Base-by-base conservation (phyloP, 2,797 vertebrate genomes). In the Megaceryle alcyon region DNA sequence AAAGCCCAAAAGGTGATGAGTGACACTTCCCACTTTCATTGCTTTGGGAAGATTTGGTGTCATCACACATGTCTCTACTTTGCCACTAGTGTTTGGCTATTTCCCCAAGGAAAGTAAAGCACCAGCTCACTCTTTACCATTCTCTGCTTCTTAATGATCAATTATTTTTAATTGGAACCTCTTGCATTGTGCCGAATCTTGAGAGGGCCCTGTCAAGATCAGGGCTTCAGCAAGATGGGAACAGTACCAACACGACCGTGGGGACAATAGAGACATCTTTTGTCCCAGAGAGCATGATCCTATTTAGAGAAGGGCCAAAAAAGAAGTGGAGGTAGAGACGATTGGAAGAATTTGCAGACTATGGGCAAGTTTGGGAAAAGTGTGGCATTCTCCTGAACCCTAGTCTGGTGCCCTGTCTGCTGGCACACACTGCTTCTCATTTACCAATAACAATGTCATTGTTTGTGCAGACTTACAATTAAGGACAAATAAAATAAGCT, bases 111-210 rank as follows among this genome's bases (percentile, higher is more conserved):
- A 82, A 88, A 86, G 56, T 49, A 60, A 97, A 75, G 72, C 10
- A 2, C 77, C 64, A 71, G 68, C 64, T 95, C 82, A 39, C 60
- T 79, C 90, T 92, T 95, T 77, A 64, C 83, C 80, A 46, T 84
- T 86, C 73, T 86, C 60, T 87, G 71, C 53, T 68, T 93, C 91
- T 92, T 96, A 95, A 97, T 97, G 94, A 97, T 94, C 90, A 96
- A 95, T 97, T 97, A 96, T 96, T 97, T 96, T 96, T 96, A 97
- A 96, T 94, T 96, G 93, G 90, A 87, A 82, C 71, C 37, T 84
- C 90, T 94, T 82, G 90, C 79, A 95, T 96, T 96, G 92, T 97
- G 81, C 64, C 14, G 1, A 78, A 60, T 93, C 92, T 89, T 91
- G 83, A 89, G 77, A 95, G 78, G 75, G 68, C 37, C 57, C 71